Conservation (phyloP, 1,140 invertebrate genomes). For the Apolygus lucorum region DNA sequence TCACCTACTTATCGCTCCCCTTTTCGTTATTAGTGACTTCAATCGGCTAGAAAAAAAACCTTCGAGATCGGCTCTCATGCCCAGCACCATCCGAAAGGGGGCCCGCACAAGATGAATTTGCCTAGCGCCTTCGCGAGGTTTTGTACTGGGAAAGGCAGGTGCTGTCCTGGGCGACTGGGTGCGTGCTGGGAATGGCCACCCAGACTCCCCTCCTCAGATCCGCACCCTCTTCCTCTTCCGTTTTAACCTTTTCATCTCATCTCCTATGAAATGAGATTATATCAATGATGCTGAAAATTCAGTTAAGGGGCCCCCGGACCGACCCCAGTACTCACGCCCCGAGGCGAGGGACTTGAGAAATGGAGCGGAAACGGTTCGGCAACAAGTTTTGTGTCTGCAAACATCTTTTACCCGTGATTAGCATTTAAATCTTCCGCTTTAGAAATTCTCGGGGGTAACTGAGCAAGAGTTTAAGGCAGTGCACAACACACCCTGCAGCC, state of each 20-base stretch:
- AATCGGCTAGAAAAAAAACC: too few species aligned
- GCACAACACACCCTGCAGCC: too few species aligned
- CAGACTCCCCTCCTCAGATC: not conserved
- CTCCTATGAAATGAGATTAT: conserved; percentile 25
- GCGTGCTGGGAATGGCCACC: not conserved
- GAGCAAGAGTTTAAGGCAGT: too few species aligned
- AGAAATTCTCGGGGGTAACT: not conserved
- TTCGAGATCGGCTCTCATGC: too few species aligned
- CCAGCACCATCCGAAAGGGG: not conserved
- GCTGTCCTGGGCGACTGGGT: not conserved
- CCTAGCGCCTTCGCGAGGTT: too few species aligned
- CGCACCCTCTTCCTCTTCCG: not conserved
- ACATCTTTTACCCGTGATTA: conserved; percentile 9
- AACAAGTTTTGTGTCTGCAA: conserved; percentile 17
- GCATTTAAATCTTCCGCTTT: conserved; percentile 1
- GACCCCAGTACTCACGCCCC: conserved; percentile 9
- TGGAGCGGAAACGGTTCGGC: conserved; percentile 20
- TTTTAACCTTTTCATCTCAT: not conserved
- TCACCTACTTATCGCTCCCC: too few species aligned
- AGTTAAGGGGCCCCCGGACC: conserved; percentile 20
- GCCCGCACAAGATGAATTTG: not conserved
- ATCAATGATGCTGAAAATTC: conserved; percentile 25
- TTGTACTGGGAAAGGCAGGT: not conserved
- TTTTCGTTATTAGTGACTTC: too few species aligned
- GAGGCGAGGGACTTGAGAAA: not conserved